A percentile compares a stretch with the other conserved stretches of the same genome.
Evolutionary conservation across 2,888 invertebrate species (phyloP).

Genomic region (Bombylius major): DNA sequence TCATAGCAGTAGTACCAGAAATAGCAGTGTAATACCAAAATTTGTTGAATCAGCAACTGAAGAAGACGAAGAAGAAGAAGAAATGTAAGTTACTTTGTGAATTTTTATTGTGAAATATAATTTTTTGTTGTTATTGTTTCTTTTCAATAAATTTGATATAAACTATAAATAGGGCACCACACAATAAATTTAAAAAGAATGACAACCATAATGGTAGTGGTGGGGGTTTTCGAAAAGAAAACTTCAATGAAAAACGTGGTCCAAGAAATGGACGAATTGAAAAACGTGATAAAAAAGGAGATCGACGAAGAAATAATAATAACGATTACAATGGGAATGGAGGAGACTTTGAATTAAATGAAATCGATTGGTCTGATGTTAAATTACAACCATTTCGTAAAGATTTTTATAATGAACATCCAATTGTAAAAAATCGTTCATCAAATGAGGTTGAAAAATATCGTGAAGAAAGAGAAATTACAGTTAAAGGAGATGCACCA

Average conservation of each 20-base stretch:
- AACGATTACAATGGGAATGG: conserved; percentile 45
- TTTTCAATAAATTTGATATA: background rate
- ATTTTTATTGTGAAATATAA: background rate
- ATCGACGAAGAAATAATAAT: conserved; percentile 26
- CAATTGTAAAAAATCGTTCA: conserved; percentile 47
- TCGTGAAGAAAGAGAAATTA: conserved; percentile 57
- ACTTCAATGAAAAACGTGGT: background rate
- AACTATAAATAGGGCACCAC: conserved; percentile 3
- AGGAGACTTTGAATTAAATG: conserved; percentile 72
- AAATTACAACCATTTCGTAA: conserved; percentile 63
- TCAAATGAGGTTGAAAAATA: conserved; percentile 60
- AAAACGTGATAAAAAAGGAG: conserved; percentile 54
- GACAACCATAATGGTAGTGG: background rate
- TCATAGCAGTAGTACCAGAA: background rate
- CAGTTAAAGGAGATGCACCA: conserved; percentile 59
- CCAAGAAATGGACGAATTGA: conserved; percentile 44
- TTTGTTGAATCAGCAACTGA: too few species aligned
- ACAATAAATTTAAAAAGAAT: conserved; percentile 1
- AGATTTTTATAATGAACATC: conserved; percentile 68
- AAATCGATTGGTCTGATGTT: conserved; percentile 43
- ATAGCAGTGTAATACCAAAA: background rate
- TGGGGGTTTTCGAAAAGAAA: too few species aligned
- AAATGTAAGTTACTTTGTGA: conserved; percentile 1
- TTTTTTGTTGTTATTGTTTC: background rate
- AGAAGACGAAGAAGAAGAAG: background rate